Percentiles rank a stretch among this genome's conserved stretches.
These are phyloP conservation scores for Agrilus biguttatus DNA, from an alignment of 2,888 invertebrate genomes.

Conservation along the genomic window DNA sequence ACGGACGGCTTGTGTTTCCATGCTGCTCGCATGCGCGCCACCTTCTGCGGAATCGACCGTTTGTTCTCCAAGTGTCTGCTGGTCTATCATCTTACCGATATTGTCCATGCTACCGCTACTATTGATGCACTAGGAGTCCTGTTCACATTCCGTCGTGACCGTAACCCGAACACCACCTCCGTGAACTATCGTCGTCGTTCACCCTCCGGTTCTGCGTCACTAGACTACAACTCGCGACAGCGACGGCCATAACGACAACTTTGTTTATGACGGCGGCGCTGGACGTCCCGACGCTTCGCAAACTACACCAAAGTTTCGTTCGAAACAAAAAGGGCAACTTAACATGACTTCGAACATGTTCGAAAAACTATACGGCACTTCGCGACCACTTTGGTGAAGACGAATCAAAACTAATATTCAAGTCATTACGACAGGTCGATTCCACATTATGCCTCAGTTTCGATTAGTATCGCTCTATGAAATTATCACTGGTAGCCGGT, in stretches of 20 bases:
- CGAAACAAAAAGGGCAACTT: too few relatives aligned
- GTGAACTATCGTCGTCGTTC: not conserved
- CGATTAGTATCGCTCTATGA: slow-evolving; percentile 16
- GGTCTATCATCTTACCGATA: slow-evolving; percentile 44
- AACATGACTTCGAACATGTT: too few relatives aligned
- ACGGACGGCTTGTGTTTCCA: slow-evolving; percentile 30
- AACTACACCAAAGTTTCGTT: too few relatives aligned
- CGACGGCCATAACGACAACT: slow-evolving; percentile 16
- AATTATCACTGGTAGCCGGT: slow-evolving; percentile 29
- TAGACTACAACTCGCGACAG: slow-evolving; percentile 10
- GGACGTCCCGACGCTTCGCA: slow-evolving; percentile 15
- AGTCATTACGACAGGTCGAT: slow-evolving; percentile 11
- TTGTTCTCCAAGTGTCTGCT: slow-evolving; percentile 39
- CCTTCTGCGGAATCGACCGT: slow-evolving; percentile 34
- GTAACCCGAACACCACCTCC: not conserved
- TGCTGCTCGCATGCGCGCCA: slow-evolving; percentile 30
- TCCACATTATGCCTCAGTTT: slow-evolving; percentile 12
- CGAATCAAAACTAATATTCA: slow-evolving; percentile 1
- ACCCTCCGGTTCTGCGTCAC: slow-evolving; percentile 6
- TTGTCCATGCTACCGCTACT: slow-evolving; percentile 32
- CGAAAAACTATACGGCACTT: not conserved
- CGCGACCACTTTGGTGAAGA: not conserved
- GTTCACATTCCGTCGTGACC: slow-evolving; percentile 1
- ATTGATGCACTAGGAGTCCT: not conserved
- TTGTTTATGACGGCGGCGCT: slow-evolving; percentile 21